Evolutionary conservation across 2,888 invertebrate species (phyloP).

Genomic region (Sussaba pulchella): DNA sequence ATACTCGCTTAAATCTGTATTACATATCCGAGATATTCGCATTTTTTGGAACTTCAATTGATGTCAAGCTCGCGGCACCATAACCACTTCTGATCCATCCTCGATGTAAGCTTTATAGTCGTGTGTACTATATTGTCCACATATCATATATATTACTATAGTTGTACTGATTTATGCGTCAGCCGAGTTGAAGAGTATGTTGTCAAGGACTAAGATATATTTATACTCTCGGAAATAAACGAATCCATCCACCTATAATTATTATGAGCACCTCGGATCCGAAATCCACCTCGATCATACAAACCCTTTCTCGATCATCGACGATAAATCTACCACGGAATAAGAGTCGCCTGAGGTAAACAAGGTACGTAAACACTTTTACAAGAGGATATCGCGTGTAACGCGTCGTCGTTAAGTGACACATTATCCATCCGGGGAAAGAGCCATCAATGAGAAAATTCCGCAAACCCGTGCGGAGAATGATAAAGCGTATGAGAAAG

Average conservation of each 20-base stretch:
- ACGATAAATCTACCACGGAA: constrained; percentile 9
- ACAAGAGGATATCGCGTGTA: constrained; percentile 7
- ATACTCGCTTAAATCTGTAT: too few species aligned
- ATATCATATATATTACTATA: too few species aligned
- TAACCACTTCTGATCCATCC: too few species aligned
- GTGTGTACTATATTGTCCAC: too few species aligned
- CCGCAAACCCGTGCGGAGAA: neutral
- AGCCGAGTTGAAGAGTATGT: neutral
- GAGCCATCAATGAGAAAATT: constrained; percentile 20
- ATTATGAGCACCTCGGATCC: too few species aligned
- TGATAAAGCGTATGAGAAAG: neutral
- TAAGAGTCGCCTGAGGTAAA: neutral
- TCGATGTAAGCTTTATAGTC: too few species aligned
- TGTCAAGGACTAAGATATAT: neutral
- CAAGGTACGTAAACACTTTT: constrained; percentile 24
- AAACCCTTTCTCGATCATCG: neutral
- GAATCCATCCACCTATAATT: too few species aligned
- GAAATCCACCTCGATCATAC: too few species aligned
- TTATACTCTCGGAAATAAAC: neutral
- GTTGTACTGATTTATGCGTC: neutral
- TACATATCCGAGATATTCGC: too few species aligned
- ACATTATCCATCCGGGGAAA: constrained; percentile 7
- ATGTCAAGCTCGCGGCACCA: too few species aligned
- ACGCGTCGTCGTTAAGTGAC: constrained; percentile 5
- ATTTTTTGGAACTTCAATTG: too few species aligned